phyloP scores from a whole-genome alignment of 2,113 vertebrate species.

The Pseudopipra pipra region DNA sequence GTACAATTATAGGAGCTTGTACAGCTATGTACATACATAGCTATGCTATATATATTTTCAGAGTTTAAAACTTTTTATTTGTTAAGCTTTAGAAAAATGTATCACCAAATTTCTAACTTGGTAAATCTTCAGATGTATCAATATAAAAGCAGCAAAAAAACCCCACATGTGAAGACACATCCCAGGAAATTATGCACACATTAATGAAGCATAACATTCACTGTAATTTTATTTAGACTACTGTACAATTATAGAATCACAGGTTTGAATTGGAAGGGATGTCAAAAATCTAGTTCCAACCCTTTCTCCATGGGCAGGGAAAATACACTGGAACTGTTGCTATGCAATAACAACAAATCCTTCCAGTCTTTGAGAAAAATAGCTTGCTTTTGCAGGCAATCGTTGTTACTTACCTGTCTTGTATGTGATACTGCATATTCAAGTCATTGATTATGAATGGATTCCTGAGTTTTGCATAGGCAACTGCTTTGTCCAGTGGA shows the following conservation, averaged over 20 bases:
- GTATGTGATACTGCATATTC: constrained; percentile 91
- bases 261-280: neutral
- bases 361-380: neutral
- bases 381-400: neutral
- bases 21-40: neutral
- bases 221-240: neutral
- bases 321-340: neutral
- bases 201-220: neutral
- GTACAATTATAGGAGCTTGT: neutral
- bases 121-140: neutral
- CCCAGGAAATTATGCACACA: neutral
- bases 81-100: neutral
- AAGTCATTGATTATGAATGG: constrained; percentile 92
- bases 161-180: neutral
- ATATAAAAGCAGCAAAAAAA: neutral
- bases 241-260: neutral
- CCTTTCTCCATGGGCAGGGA: neutral
- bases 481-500: constrained; percentile 92
- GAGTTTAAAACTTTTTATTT: neutral
- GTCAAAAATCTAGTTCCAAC: neutral
- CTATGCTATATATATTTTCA: neutral
- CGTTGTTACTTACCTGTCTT: constrained; percentile 82
- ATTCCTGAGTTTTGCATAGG: constrained; percentile 90
- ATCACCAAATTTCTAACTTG: neutral
- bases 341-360: neutral